A percentile compares a stretch with the other conserved stretches of the same genome.
Evolutionary conservation across 2,888 invertebrate species (phyloP).

Genomic region (Kryphioiulus occultus): DNA sequence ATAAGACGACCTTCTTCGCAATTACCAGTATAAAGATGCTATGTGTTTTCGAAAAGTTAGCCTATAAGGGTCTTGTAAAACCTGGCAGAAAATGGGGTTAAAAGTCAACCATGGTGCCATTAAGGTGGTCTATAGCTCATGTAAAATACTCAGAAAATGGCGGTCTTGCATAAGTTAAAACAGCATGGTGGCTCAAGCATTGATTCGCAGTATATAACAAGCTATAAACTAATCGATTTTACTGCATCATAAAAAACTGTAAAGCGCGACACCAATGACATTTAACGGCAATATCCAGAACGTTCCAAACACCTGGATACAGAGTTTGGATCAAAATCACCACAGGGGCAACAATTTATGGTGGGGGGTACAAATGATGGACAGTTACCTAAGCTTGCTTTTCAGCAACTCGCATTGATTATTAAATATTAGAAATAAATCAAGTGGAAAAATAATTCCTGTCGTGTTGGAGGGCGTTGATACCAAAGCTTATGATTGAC

Average conservation of each 20-base stretch:
- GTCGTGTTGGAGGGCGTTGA: not conserved
- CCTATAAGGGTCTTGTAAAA: not conserved
- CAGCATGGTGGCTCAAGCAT: not conserved
- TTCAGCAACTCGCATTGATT: no score
- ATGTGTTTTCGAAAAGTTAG: not conserved
- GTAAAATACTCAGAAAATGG: not conserved
- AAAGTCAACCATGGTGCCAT: not conserved
- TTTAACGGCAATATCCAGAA: no score
- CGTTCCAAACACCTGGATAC: no score
- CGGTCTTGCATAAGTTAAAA: not conserved
- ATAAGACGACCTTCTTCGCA: not conserved
- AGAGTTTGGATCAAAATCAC: no score
- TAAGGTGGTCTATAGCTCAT: not conserved
- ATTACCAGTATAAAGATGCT: not conserved
- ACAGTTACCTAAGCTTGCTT: no score
- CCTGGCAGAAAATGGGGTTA: not conserved
- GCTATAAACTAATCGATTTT: no score
- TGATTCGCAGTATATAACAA: no score
- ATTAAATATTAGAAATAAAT: not conserved
- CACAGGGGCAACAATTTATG: no score
- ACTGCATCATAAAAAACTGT: no score
- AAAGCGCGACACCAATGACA: no score
- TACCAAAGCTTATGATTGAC: no score
- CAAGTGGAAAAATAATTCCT: not conserved
- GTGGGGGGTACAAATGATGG: no score